Evolutionary conservation across 35 echinoderm and acorn worm species (phyloP).

Genomic region (Apostichopus californicus): DNA sequence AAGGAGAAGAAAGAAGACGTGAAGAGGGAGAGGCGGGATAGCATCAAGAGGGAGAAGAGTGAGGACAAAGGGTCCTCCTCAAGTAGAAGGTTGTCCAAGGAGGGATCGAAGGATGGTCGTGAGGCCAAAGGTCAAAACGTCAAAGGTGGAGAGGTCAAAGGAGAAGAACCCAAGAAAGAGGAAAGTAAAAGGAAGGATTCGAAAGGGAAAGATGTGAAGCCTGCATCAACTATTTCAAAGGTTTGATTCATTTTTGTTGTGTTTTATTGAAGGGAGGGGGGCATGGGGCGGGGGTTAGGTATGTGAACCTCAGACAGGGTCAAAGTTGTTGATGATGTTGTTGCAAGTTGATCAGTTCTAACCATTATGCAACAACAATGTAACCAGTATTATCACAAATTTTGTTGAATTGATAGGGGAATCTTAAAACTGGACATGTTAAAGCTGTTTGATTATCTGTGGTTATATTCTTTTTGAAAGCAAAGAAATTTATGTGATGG

Average conservation of each 20-base stretch:
- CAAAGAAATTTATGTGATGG: too few relatives aligned
- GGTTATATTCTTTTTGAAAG: too few relatives aligned
- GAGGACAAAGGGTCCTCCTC: not conserved
- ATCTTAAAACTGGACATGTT: too few relatives aligned
- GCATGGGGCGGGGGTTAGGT: too few relatives aligned
- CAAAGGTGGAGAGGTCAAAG: not conserved
- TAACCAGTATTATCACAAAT: too few relatives aligned
- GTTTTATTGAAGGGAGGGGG: too few relatives aligned
- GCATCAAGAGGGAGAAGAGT: constrained; percentile 9
- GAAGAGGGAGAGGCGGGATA: not conserved
- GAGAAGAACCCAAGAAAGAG: not conserved
- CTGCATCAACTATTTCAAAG: not conserved
- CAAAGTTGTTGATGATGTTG: too few relatives aligned
- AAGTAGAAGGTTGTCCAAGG: constrained; percentile 20
- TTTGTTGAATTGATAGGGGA: too few relatives aligned
- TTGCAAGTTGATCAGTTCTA: too few relatives aligned
- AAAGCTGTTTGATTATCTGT: too few relatives aligned
- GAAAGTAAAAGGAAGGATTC: not conserved
- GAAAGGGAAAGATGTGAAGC: not conserved
- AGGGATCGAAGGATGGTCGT: not conserved
- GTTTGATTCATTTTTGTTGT: not conserved
- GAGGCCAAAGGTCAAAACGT: not conserved
- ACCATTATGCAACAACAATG: too few relatives aligned
- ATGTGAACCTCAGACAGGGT: too few relatives aligned
- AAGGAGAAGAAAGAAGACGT: constrained; percentile 40